Evolutionary conservation across 2,113 vertebrate genomes (phyloP).

Genomic region (Esox niger): DNA sequence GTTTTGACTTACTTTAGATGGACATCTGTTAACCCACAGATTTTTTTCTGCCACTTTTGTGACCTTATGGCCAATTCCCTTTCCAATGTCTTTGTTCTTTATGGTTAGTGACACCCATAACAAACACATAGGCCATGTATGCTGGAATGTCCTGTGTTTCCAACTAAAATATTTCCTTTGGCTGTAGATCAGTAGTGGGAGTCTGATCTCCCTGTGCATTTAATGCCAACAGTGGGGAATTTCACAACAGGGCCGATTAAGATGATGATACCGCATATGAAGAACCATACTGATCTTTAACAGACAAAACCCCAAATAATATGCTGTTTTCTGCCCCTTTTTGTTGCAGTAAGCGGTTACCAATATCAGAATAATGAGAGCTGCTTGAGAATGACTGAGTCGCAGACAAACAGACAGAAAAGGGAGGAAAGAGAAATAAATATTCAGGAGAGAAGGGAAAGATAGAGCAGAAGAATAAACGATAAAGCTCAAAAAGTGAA

Average conservation of each 20-base stretch:
- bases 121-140: constrained; percentile 18
- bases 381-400: neutral
- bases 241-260: neutral
- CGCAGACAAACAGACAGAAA: neutral
- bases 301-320: neutral
- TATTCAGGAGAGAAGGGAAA: no score
- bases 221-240: constrained; percentile 13
- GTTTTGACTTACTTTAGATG: no score
- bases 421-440: neutral
- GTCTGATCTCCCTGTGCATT: neutral
- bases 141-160: constrained; percentile 10
- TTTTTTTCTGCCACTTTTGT: no score
- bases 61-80: neutral
- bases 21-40: no score
- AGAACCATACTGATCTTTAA: neutral
- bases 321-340: neutral
- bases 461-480: no score
- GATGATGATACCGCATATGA: neutral
- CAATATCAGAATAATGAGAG: neutral
- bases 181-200: constrained; percentile 35
- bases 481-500: neutral
- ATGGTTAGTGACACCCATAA: constrained; percentile 21
- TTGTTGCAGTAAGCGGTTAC: neutral
- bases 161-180: constrained; percentile 36
- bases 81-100: constrained; percentile 4